These are phyloP conservation scores for Pollenia labialis DNA, from an alignment of 2,888 invertebrate species.

Conservation along the genomic window DNA sequence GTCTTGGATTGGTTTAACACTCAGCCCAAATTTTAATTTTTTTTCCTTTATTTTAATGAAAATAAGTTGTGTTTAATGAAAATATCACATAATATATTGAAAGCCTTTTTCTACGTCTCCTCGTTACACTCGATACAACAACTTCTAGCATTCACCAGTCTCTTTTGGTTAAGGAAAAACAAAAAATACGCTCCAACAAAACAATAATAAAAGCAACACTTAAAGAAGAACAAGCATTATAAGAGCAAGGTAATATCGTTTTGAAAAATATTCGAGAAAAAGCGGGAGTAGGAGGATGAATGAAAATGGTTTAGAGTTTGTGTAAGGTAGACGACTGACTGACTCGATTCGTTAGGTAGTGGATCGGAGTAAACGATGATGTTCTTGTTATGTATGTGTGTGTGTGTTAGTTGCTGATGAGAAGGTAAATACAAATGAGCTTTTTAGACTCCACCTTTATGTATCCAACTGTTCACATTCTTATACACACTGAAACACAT, in stretches of 20 bases:
- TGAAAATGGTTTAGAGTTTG: conserved; percentile 40
- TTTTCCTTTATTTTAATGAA: too few relatives aligned
- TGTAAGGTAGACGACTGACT: conserved; percentile 53
- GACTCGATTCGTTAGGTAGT: conserved; percentile 54
- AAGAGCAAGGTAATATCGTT: conserved; percentile 54
- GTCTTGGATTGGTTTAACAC: too few relatives aligned
- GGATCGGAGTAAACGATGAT: conserved; percentile 52
- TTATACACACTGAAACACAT: conserved; percentile 10
- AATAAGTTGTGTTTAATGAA: background rate
- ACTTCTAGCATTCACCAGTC: background rate
- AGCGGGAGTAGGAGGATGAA: conserved; percentile 23
- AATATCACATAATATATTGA: background rate
- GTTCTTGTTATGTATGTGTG: conserved; percentile 30
- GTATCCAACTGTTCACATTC: conserved; percentile 48
- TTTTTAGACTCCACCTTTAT: conserved; percentile 80
- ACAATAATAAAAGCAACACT: conserved; percentile 15
- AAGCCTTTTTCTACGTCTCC: background rate
- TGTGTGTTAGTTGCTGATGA: conserved; percentile 43
- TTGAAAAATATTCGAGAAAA: conserved; percentile 23
- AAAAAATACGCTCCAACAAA: background rate
- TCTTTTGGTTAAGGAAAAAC: conserved; percentile 51
- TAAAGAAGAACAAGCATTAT: conserved; percentile 38
- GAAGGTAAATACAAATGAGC: conserved; percentile 81
- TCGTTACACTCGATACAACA: conserved; percentile 19
- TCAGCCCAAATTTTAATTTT: too few relatives aligned